Evolutionary conservation across 2,113 vertebrate species (phyloP).

Genomic region (Gymnarchus niloticus): DNA sequence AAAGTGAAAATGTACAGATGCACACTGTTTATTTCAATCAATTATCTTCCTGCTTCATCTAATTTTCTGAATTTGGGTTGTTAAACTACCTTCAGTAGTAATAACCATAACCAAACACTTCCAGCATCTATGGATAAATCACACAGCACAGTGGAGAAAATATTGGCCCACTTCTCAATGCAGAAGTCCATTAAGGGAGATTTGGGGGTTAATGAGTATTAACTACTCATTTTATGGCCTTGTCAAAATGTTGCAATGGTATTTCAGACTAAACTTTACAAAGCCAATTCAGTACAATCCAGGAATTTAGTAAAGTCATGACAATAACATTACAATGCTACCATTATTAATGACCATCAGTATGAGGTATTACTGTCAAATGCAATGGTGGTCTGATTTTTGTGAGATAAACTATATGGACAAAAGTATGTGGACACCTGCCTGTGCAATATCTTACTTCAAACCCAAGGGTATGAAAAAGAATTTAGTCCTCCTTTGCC

Average conservation of each 20-base stretch:
- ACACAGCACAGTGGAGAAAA: too few species aligned
- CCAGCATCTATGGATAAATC: too few species aligned
- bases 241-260: neutral
- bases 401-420: neutral
- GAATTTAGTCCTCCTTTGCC: too few species aligned
- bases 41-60: neutral
- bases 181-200: neutral
- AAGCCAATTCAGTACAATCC: neutral
- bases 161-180: neutral
- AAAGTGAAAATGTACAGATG: too few species aligned
- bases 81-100: too few species aligned
- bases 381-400: neutral
- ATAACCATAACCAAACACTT: too few species aligned
- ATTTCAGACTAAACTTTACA: neutral
- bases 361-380: neutral
- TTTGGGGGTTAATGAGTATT: neutral
- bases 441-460: too few species aligned
- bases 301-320: neutral
- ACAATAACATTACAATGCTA: neutral
- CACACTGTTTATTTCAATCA: neutral
- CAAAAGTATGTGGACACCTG: too few species aligned
- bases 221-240: neutral
- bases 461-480: too few species aligned
- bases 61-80: too few species aligned
- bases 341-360: neutral